Evolutionary conservation across 2,113 vertebrate genomes (phyloP).

Genomic region (Lampris incognitus): DNA sequence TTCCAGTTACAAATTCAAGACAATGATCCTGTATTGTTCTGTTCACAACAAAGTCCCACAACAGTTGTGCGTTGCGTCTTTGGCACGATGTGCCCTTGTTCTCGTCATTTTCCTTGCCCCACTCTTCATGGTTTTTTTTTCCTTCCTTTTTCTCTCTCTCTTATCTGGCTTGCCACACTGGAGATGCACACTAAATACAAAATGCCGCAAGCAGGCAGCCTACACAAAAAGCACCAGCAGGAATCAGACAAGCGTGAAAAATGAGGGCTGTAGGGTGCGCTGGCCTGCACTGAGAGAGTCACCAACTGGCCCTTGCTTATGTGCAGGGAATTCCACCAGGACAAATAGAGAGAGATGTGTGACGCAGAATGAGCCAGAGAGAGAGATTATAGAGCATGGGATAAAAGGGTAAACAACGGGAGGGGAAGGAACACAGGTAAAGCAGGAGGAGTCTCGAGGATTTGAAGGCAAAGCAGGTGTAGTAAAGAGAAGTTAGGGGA

Average conservation of each 20-base stretch:
- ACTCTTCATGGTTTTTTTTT: slow-evolving; percentile 3
- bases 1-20: too few relatives aligned
- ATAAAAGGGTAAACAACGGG: background rate
- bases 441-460: background rate
- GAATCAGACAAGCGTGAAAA: slow-evolving; percentile 24
- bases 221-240: slow-evolving; percentile 17
- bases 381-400: background rate
- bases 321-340: background rate
- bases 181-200: slow-evolving; percentile 35
- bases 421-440: background rate
- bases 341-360: background rate
- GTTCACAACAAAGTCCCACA: too few relatives aligned
- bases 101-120: background rate
- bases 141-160: background rate
- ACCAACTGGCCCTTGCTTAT: background rate
- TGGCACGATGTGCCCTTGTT: too few relatives aligned
- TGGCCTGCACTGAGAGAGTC: background rate
- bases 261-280: background rate
- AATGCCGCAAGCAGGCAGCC: slow-evolving; percentile 30
- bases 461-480: background rate
- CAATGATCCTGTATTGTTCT: too few relatives aligned
- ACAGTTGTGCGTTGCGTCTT: too few relatives aligned
- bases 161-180: slow-evolving; percentile 13
- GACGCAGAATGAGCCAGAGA: background rate
- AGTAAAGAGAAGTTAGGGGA: background rate